Evolutionary conservation across 1,140 invertebrate species (phyloP).

Genomic region (Scaptomyza hsui): DNA sequence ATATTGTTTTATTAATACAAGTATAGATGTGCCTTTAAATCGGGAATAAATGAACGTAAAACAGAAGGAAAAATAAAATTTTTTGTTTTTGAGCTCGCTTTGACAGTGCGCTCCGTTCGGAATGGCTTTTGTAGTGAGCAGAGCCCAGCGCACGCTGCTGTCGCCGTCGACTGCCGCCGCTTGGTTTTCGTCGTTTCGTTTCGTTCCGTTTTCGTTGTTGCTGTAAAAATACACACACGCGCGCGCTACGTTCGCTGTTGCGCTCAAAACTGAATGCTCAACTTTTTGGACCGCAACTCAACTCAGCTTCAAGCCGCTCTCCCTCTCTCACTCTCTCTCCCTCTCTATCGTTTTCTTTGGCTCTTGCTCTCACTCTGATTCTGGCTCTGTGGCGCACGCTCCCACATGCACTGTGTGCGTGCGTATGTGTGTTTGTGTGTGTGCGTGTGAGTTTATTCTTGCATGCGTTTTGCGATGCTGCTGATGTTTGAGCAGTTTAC

Average conservation of each 20-base stretch:
- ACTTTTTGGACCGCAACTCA: conserved; percentile 11
- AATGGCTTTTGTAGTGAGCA: conserved; percentile 61
- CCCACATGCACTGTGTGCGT: conserved; percentile 4
- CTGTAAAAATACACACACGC: conserved; percentile 5
- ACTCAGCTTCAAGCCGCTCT: conserved; percentile 31
- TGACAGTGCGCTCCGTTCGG: conserved; percentile 63
- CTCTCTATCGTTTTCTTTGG: too few relatives aligned
- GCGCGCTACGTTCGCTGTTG: conserved; percentile 25
- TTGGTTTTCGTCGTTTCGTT: conserved; percentile 63
- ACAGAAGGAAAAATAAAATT: conserved; percentile 9
- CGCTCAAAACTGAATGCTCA: conserved; percentile 34
- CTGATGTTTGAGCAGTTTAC: conserved; percentile 8
- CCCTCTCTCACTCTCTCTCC: neutral
- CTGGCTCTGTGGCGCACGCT: neutral
- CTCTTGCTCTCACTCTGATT: neutral
- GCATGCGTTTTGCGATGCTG: neutral
- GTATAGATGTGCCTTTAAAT: neutral
- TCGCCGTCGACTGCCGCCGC: conserved; percentile 64
- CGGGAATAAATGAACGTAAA: conserved; percentile 5
- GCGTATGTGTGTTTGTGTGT: conserved; percentile 1
- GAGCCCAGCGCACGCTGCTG: conserved; percentile 52
- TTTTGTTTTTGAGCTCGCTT: conserved; percentile 52
- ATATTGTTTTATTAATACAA: neutral
- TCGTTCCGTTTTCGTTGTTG: conserved; percentile 33
- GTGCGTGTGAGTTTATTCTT: neutral